A percentile compares a stretch with the other conserved stretches of the same genome.
These are phyloP conservation scores for Sternotherus odoratus DNA, from an alignment of 2,797 vertebrate species.

Conservation along the genomic window DNA sequence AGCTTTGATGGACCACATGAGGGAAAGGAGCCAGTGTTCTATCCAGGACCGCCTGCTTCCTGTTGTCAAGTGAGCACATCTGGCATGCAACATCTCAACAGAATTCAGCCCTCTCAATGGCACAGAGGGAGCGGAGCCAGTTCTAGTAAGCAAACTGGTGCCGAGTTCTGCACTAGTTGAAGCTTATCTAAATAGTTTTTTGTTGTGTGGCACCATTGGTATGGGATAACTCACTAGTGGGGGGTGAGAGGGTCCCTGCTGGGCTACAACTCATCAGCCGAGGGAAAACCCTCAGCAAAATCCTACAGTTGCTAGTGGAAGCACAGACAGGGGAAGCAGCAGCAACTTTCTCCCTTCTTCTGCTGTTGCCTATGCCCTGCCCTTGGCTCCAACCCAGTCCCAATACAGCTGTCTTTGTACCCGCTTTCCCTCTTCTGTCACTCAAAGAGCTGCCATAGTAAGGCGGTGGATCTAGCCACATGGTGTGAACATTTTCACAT, in stretches of 20 bases:
- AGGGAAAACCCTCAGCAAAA: not conserved
- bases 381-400: not conserved
- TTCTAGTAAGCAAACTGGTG: not conserved
- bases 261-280: not conserved
- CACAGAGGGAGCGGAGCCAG: not conserved
- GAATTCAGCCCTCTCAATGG: not conserved
- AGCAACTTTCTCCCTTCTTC: not conserved
- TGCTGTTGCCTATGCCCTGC: not conserved
- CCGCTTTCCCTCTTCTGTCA: not conserved
- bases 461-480: not conserved
- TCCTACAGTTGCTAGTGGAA: not conserved
- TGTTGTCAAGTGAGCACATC: not conserved
- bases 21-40: not conserved
- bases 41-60: not conserved
- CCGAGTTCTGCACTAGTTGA: not conserved
- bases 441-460: not conserved
- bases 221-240: not conserved
- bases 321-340: not conserved
- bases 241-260: not conserved
- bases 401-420: not conserved
- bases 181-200: not conserved
- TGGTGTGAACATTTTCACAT: not conserved
- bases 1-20: not conserved
- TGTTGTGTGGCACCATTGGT: not conserved
- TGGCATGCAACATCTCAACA: not conserved